Evolutionary conservation across 2,113 vertebrate species (phyloP).

Genomic region (Gobiocypris rarus): DNA sequence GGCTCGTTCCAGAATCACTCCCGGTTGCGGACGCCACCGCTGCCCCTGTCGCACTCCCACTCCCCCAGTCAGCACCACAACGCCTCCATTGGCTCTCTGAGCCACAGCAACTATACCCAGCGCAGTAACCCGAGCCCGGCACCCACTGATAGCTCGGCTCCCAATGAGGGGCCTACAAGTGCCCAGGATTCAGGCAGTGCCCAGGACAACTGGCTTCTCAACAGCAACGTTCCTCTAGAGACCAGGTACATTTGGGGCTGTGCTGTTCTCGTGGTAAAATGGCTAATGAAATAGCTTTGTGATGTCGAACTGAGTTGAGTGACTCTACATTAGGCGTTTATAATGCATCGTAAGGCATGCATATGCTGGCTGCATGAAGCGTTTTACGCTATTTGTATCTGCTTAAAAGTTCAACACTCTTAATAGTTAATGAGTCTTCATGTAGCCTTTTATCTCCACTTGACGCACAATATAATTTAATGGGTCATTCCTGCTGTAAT

Average conservation of each 20-base stretch:
- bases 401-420: not conserved
- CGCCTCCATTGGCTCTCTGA: conserved; percentile 91
- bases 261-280: not conserved
- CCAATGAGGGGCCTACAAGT: conserved; percentile 84
- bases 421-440: not conserved
- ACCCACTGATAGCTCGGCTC: conserved; percentile 90
- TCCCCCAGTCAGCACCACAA: conserved; percentile 91
- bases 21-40: conserved; percentile 90
- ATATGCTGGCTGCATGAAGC: conserved; percentile 32
- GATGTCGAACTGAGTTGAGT: not conserved
- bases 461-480: not conserved
- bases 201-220: conserved; percentile 98
- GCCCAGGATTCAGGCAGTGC: conserved; percentile 84
- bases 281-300: not conserved
- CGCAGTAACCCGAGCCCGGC: conserved; percentile 95
- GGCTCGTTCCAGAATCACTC: conserved; percentile 88
- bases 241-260: conserved; percentile 82
- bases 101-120: conserved; percentile 92
- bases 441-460: not conserved
- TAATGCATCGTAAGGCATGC: conserved; percentile 24
- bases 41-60: conserved; percentile 89
- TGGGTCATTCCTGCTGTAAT: conserved; percentile 19
- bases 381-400: not conserved
- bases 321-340: not conserved
- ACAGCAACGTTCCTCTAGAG: conserved; percentile 99